Percentiles rank a stretch among this genome's conserved stretches.
Conservation (phyloP, 2,113 vertebrate genomes). For the Ovis canadensis region DNA sequence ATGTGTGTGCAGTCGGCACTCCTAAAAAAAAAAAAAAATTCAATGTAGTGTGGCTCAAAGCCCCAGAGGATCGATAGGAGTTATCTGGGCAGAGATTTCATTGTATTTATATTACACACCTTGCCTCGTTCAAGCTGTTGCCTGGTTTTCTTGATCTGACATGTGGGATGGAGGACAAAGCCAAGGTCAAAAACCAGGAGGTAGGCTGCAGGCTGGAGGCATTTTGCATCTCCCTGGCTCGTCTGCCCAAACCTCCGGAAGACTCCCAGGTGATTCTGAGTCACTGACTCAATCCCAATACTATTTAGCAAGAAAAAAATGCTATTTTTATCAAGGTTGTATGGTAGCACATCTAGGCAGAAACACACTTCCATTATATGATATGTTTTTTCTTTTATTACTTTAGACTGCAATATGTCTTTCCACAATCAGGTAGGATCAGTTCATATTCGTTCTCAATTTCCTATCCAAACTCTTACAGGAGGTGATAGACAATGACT, state of each 20-base stretch:
- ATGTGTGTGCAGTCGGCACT: conserved; percentile 31
- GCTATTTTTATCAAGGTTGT: conserved; percentile 8
- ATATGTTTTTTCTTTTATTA: background rate
- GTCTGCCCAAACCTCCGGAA: background rate
- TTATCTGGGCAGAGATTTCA: conserved; percentile 63
- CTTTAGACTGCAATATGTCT: background rate
- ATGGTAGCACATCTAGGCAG: background rate
- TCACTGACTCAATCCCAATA: background rate
- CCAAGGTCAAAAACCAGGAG: conserved; percentile 59
- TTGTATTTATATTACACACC: conserved; percentile 68
- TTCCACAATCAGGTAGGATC: background rate
- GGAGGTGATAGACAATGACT: background rate
- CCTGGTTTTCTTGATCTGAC: conserved; percentile 59
- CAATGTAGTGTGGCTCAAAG: conserved; percentile 44
- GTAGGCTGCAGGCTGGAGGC: background rate
- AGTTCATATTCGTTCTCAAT: background rate
- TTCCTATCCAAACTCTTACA: background rate
- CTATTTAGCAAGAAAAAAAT: conserved; percentile 40
- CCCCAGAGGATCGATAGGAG: conserved; percentile 50
- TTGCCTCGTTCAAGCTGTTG: conserved; percentile 52
- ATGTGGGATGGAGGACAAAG: conserved; percentile 54
- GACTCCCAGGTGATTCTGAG: background rate
- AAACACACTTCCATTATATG: background rate
- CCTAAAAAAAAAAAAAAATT: background rate
- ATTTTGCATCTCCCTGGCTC: background rate